Evolutionary conservation across 2,888 invertebrate species (phyloP).

Genomic region (Alloscopus bannaensis): DNA sequence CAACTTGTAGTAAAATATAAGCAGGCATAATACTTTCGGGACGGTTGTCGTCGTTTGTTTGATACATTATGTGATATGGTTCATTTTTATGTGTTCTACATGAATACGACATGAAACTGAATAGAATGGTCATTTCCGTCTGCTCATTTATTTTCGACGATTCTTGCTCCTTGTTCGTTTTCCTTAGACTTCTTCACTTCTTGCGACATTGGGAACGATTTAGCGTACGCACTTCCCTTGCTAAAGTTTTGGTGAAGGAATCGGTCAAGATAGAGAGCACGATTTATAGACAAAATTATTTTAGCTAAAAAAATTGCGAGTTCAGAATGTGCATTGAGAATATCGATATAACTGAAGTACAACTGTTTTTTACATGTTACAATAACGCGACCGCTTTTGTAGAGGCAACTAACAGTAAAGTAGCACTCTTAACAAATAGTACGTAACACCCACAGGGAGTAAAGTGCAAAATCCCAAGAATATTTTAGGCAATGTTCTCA

Average conservation of each 20-base stretch:
- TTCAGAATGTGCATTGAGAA: too few relatives aligned
- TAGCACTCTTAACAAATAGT: background rate
- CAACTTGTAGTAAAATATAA: too few relatives aligned
- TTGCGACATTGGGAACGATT: too few relatives aligned
- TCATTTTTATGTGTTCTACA: conserved; percentile 39
- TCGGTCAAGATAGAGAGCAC: too few relatives aligned
- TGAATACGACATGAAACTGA: conserved; percentile 28
- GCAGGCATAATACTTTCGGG: too few relatives aligned
- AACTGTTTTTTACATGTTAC: too few relatives aligned
- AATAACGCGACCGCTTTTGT: too few relatives aligned
- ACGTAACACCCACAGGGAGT: conserved; percentile 21
- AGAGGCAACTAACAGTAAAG: background rate
- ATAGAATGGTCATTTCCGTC: conserved; percentile 43
- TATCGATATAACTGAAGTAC: too few relatives aligned
- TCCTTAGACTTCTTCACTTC: background rate
- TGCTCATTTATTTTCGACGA: conserved; percentile 46
- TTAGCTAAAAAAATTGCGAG: too few relatives aligned
- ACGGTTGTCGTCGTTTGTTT: conserved; percentile 34
- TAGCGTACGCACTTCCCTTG: too few relatives aligned
- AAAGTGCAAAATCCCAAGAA: conserved; percentile 48
- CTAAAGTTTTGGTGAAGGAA: too few relatives aligned
- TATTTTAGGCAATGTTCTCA: conserved; percentile 24
- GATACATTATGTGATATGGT: conserved; percentile 46
- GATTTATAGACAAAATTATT: too few relatives aligned
- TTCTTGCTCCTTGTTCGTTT: conserved; percentile 1